Evolutionary conservation across 2,797 vertebrate species (phyloP).

Genomic region (Amblyopsis hoosieri): DNA sequence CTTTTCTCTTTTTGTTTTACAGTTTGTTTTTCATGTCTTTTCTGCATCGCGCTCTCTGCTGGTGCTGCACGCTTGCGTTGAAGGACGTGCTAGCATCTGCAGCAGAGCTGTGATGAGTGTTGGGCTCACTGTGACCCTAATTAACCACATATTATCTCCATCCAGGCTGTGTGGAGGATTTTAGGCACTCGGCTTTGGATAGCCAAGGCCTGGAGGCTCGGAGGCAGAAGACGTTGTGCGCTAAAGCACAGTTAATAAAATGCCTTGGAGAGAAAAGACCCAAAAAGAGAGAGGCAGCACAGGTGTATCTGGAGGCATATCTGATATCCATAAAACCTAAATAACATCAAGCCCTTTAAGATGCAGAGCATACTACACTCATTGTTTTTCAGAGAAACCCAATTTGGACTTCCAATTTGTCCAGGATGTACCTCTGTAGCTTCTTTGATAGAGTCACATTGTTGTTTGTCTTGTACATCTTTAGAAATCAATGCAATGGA

Average conservation of each 20-base stretch:
- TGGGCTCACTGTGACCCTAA: constrained; percentile 76
- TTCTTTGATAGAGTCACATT: constrained; percentile 22
- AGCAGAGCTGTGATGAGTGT: constrained; percentile 68
- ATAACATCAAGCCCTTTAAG: constrained; percentile 44
- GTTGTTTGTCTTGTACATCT: constrained; percentile 7
- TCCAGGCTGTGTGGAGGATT: constrained; percentile 68
- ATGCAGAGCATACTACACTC: constrained; percentile 5
- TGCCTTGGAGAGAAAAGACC: constrained; percentile 35
- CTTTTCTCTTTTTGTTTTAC: constrained; percentile 16
- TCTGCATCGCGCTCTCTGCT: constrained; percentile 47
- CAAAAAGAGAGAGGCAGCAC: constrained; percentile 18
- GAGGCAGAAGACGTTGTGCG: constrained; percentile 44
- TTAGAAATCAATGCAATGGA: constrained; percentile 53
- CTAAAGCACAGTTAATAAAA: constrained; percentile 52
- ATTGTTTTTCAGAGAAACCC: constrained; percentile 20
- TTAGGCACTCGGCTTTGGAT: constrained; percentile 62
- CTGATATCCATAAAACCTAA: constrained; percentile 52
- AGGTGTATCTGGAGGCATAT: constrained; percentile 34
- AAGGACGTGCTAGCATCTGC: constrained; percentile 59
- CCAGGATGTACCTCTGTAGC: constrained; percentile 54
- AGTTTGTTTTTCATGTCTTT: constrained; percentile 29
- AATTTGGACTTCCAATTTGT: constrained; percentile 14
- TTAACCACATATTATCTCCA: constrained; percentile 79
- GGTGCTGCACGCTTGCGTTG: constrained; percentile 9
- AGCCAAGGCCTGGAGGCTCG: constrained; percentile 53